Base-by-base conservation (phyloP, 2,797 vertebrate species). In the Crax fasciolata region DNA sequence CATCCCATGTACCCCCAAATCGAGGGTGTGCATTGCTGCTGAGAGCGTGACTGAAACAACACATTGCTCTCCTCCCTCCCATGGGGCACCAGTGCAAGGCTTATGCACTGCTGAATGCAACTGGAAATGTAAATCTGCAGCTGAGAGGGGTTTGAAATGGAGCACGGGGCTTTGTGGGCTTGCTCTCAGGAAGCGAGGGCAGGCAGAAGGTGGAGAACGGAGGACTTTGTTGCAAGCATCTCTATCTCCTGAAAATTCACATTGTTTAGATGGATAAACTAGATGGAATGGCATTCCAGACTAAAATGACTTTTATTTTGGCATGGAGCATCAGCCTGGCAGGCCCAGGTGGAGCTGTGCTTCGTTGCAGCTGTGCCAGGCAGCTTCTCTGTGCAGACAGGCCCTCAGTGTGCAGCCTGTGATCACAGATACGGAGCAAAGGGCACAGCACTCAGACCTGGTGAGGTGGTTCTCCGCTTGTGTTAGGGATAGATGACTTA, bases 1-100 rank as follows among this genome's bases (percentile, higher is more conserved):
- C 44, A 6, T 5, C 75, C 38, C 76, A 0, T 1, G 24, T 18
- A 5, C 4, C 65, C 39, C 61, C 68, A 24, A 6, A 2, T 0
- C 41, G 15, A 1, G 23, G 57, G 7, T 6, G 3, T 2, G 21
- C 20, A 0, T 6, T 18, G 20, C 54, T 76, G 65, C 48, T 52
- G 76, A 7, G 21, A 44, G 13, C 3, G 9, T 2, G 39, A 5
- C 86, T 84, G 54, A 21, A n/a, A n/a, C 67, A 20, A 2, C n/a
- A 49, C 32, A 49, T 6, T 27, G 23, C 35, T 67, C 4, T 70
- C 32, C 44, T 73, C 19, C 39, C 25, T 86, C 74, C 76, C 12
- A 0, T 5, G 10, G 32, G 61, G 58, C 59, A 54, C 59, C 58
- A 35, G 1, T 1, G 44, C 15, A 23, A 77, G 65, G 68, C 41